A percentile compares a stretch with the other conserved stretches of the same genome.
Conservation (phyloP, 2,888 invertebrate genomes). For the Thumatha senex region DNA sequence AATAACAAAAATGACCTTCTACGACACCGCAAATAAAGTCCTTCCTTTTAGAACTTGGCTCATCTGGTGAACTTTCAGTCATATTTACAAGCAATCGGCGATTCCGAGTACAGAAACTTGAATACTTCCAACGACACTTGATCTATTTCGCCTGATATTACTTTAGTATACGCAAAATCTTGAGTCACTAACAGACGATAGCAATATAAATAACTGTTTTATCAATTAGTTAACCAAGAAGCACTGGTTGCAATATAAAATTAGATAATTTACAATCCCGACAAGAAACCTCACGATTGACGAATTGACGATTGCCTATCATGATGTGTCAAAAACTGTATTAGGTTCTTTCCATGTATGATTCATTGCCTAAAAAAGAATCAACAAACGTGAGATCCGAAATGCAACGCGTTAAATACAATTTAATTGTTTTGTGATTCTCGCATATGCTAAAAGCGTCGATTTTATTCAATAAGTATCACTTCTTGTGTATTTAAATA, state of each 20-base stretch:
- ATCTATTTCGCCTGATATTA: constrained; percentile 23
- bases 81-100: constrained; percentile 49
- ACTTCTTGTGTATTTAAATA: too few species aligned
- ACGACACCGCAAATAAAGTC: constrained; percentile 97
- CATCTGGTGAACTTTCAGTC: constrained; percentile 82
- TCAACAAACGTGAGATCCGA: too few species aligned
- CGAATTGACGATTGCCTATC: constrained; percentile 4
- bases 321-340: constrained; percentile 56
- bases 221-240: constrained; percentile 29
- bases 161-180: constrained; percentile 16
- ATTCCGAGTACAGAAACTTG: constrained; percentile 27
- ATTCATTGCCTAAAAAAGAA: not conserved
- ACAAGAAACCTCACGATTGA: constrained; percentile 41
- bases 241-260: constrained; percentile 39
- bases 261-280: constrained; percentile 38
- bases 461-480: too few species aligned
- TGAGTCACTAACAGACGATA: constrained; percentile 22
- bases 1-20: constrained; percentile 86
- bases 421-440: too few species aligned
- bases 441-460: too few species aligned
- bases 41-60: constrained; percentile 86
- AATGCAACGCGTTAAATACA: too few species aligned
- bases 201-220: constrained; percentile 34
- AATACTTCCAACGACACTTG: constrained; percentile 14
- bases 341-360: constrained; percentile 23